Base-by-base conservation (phyloP, 2,888 invertebrate genomes). In the Chymomyza fuscimana region DNA sequence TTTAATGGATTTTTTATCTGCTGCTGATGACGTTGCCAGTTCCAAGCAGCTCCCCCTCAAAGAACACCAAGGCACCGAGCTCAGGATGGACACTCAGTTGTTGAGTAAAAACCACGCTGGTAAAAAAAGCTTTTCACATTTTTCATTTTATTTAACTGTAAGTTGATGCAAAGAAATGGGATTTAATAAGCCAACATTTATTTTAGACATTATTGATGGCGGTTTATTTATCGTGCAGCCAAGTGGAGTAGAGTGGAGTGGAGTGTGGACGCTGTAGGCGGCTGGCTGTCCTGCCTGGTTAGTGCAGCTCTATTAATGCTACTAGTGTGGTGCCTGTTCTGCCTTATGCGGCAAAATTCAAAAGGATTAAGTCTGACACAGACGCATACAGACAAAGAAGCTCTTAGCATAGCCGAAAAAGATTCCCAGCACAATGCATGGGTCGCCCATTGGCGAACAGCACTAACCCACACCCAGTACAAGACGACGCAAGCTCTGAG, bases 1-100 rank as follows among this genome's bases (percentile, higher is more conserved):
- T 88, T 88, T 88, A 88, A 88, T 88, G 88, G 88, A 89, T 88
- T 88, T 88, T 88, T 88, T 88, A 88, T 88, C 88, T 88, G 73
- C 77, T 71, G 68, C 73, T 75, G 73, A 74, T 73, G 73, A 76
- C 73, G 67, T 71, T 69, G 73, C 71, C 69, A 70, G 65, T 65
- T 67, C 54, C 56, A 67, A 46, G 32, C 52, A 10, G 59, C 59
- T n/a, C 59, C 52, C 19, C 22, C 25, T 25, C 25, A 58, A 19
- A 25, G 25, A 2, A 22, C 10, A 29, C 10, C 29, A 12, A 29
- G 22, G 46, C 62, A 54, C 40, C 22, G 76, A 66, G 72, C 40
- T 12, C 12, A 46, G 40, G 40, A 46, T 46, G 40, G 40, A 46
- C 40, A 46, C 6, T 12, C 40, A 12, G 40, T 46, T 46, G 40